phyloP scores from a whole-genome alignment of 1,140 invertebrate species.

The Chionoecetes opilio region DNA sequence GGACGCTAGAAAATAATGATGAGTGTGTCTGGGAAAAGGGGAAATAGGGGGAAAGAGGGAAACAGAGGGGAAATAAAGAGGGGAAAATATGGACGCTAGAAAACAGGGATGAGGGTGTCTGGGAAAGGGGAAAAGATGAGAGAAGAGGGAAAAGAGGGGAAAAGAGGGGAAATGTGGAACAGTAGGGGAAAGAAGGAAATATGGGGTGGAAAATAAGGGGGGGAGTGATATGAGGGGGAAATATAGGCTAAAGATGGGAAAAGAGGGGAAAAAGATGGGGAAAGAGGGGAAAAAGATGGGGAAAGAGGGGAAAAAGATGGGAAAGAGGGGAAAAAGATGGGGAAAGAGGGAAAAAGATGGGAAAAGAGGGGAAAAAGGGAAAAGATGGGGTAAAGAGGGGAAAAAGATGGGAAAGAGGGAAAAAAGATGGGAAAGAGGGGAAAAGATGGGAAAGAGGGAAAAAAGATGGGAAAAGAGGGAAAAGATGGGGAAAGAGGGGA shows the following conservation, averaged over 20 bases:
- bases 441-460: not conserved
- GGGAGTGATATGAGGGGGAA: no score
- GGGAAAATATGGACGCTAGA: no score
- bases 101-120: no score
- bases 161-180: not conserved
- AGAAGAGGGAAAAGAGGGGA: not conserved
- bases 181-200: no score
- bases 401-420: not conserved
- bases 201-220: no score
- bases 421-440: not conserved
- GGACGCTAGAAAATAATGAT: no score
- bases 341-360: not conserved
- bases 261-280: not conserved
- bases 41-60: no score
- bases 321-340: not conserved
- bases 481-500: not conserved
- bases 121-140: not conserved
- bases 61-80: not conserved
- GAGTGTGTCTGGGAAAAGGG: no score
- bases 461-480: not conserved
- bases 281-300: not conserved
- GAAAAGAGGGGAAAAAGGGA: not conserved
- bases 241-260: no score
- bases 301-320: not conserved
- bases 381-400: not conserved